Evolutionary conservation across 2,113 vertebrate genomes (phyloP), one percentile per base, ranked within the genome.

Genomic region (Oxyruncus cristatus): DNA sequence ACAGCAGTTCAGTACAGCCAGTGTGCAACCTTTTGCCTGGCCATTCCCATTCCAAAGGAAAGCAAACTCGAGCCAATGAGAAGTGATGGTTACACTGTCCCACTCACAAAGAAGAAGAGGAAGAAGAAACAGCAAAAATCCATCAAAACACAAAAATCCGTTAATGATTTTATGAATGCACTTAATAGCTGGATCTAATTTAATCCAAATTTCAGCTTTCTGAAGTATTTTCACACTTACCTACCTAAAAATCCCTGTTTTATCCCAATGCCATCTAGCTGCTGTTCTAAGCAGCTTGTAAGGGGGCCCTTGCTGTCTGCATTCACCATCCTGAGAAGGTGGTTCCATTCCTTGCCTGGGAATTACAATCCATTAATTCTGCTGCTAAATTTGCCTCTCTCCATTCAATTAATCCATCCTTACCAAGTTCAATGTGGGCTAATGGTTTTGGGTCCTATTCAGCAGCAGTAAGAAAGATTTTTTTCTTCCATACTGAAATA

Each of bases 61-160:
- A 86, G 28, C 2, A 4, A 55, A 42, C 39, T 55, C 0, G 2
- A 78, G 80, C 41, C 53, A 52, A 50, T 37, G 52, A 50, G 44
- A 79, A 66, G 32, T 20, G 46, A 13, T 6, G 7, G 32, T 49
- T 55, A 3, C 5, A 2, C 22, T 70, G 11, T 68, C 19, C 35
- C 0, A 0, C 6, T 56, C 49, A 46, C 70, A 37, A 8, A 53
- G 46, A 7, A 14, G 35, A 50, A 70, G 32, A 41, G 32, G n/a
- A 35, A 27, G 67, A 61, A 80, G 55, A 46, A 41, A 9, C 47
- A 62, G 27, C 39, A 93, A 55, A 84, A 78, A 19, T 21, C 52
- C 39, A 46, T n/a, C 27, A 65, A 73, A 73, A 22, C 49, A 26
- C 37, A 49, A 39, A 72, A 55, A 46, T 44, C 18, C 11, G 13